Conservation (phyloP, 2,113 vertebrate genomes). For the Henicopernis longicauda region DNA sequence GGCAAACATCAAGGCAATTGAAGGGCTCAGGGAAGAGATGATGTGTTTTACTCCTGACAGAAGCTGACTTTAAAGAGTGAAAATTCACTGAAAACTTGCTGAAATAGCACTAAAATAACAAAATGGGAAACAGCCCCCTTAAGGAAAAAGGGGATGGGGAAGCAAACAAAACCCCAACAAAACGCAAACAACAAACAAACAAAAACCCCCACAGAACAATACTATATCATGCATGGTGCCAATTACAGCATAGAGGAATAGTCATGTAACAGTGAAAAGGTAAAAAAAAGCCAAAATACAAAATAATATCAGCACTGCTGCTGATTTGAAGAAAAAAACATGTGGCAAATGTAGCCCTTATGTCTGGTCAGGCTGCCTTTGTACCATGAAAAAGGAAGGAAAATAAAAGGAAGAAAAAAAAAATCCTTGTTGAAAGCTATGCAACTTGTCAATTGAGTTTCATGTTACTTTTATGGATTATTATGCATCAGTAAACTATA, state of each 20-base stretch:
- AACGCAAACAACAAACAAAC: accelerated
- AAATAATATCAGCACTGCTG: background rate
- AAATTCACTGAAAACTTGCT: background rate
- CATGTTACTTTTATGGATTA: background rate
- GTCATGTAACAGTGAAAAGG: background rate
- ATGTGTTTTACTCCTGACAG: background rate
- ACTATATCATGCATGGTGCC: background rate
- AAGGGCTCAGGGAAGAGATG: background rate
- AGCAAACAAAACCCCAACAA: background rate
- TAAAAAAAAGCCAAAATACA: background rate
- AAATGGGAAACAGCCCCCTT: accelerated
- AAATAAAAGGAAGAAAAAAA: background rate
- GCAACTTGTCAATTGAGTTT: background rate
- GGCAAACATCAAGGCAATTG: background rate
- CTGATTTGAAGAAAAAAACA: background rate
- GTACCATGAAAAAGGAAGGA: background rate
- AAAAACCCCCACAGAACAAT: background rate
- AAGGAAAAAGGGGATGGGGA: background rate
- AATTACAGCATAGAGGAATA: background rate
- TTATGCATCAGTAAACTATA: background rate
- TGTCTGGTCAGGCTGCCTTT: background rate
- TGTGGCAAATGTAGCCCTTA: background rate
- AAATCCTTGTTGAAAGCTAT: background rate
- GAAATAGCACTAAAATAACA: background rate
- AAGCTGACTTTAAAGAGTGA: background rate